A percentile compares a stretch with the other conserved stretches of the same genome.
These are phyloP conservation scores for Lepidotrigona ventralis DNA, from an alignment of 1,140 invertebrate genomes.

Conservation along the genomic window DNA sequence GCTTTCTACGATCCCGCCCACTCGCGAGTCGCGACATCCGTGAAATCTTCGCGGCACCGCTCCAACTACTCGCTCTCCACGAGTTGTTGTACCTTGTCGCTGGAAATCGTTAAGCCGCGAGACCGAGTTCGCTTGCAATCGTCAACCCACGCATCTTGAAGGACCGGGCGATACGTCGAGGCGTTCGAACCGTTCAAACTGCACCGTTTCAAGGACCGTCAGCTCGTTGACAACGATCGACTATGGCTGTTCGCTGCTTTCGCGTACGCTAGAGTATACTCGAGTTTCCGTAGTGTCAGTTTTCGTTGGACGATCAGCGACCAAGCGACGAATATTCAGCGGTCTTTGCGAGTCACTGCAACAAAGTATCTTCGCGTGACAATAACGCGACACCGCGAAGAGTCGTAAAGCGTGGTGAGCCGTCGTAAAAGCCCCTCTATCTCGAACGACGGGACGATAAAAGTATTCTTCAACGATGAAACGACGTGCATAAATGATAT, in stretches of 20 bases:
- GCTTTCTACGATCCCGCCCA: constrained; percentile 50
- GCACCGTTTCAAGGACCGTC: constrained; percentile 29
- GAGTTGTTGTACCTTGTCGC: constrained; percentile 27
- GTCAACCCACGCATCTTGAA: constrained; percentile 38
- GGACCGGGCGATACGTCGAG: constrained; percentile 39
- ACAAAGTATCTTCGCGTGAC: neutral
- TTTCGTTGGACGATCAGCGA: too few relatives aligned
- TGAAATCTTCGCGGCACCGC: constrained; percentile 41
- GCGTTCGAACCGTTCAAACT: neutral
- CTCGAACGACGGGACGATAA: constrained; percentile 9
- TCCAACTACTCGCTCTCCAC: neutral
- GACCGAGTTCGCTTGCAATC: constrained; percentile 31
- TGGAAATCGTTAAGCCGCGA: constrained; percentile 56
- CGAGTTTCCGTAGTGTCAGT: neutral
- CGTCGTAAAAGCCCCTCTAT: constrained; percentile 2
- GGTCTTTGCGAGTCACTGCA: too few relatives aligned
- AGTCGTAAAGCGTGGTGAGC: neutral
- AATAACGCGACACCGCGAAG: neutral
- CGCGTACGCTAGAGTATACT: too few relatives aligned
- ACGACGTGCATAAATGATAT: constrained; percentile 1
- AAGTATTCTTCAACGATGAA: neutral
- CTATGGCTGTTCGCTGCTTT: neutral
- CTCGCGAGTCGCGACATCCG: constrained; percentile 42
- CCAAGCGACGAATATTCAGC: neutral
- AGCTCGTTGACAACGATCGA: neutral